Conservation (phyloP, 2,113 vertebrate genomes). For the Orycteropus afer region DNA sequence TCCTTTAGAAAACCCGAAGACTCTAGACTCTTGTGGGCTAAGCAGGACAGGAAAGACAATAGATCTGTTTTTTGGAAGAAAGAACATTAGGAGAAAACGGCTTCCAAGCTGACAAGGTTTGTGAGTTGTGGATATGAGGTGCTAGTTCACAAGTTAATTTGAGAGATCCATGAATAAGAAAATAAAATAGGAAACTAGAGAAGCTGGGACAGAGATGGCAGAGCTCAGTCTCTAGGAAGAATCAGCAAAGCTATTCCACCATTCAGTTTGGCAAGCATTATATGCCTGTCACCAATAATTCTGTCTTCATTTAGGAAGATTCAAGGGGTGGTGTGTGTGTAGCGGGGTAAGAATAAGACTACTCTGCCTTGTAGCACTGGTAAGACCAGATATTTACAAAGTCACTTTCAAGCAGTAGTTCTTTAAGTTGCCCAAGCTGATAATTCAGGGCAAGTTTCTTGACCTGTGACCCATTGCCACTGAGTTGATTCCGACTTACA, state of each 20-base stretch:
- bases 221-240: neutral
- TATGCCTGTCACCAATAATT: neutral
- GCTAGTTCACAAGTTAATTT: neutral
- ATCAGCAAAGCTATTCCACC: neutral
- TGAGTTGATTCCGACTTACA: neutral
- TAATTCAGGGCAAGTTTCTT: neutral
- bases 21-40: neutral
- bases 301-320: conserved; percentile 9
- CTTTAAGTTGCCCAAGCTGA: neutral
- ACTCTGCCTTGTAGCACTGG: neutral
- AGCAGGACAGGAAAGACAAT: neutral
- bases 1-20: conserved; percentile 1
- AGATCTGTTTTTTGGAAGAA: neutral
- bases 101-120: neutral
- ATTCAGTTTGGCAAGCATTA: neutral
- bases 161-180: neutral
- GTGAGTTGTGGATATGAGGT: neutral
- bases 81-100: neutral
- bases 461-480: neutral
- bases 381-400: neutral
- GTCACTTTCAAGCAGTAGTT: neutral
- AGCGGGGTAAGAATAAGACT: neutral
- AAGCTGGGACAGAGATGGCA: neutral
- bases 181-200: neutral
- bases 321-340: neutral